A percentile compares a stretch with the other conserved stretches of the same genome.
Evolutionary conservation across 1,140 invertebrate species (phyloP).

Genomic region (Goniozus legneri): DNA sequence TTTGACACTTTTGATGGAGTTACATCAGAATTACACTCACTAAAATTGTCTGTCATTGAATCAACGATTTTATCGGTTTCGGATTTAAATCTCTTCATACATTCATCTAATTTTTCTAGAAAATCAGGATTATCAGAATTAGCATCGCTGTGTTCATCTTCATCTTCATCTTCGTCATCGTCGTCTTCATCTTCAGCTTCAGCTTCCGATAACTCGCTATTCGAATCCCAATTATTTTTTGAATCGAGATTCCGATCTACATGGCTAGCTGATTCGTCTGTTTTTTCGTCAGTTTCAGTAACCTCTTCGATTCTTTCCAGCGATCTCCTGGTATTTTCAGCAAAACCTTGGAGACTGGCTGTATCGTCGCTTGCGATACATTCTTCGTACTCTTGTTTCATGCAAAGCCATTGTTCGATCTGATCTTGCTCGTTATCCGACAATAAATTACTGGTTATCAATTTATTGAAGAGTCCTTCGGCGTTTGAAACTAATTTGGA

Average conservation of each 20-base stretch:
- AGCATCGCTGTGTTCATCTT: slow-evolving; percentile 64
- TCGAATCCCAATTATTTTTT: slow-evolving; percentile 35
- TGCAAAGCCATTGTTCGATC: slow-evolving; percentile 79
- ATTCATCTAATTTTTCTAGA: slow-evolving; percentile 66
- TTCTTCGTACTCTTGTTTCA: slow-evolving; percentile 82
- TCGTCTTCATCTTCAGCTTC: slow-evolving; percentile 47
- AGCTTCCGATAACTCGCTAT: slow-evolving; percentile 53
- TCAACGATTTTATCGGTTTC: slow-evolving; percentile 67
- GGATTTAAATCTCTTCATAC: slow-evolving; percentile 67
- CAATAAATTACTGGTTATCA: slow-evolving; percentile 59
- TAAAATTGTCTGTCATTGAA: slow-evolving; percentile 37
- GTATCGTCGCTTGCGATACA: slow-evolving; percentile 66
- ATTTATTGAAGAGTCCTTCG: slow-evolving; percentile 75
- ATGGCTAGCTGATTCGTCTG: slow-evolving; percentile 42
- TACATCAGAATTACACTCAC: slow-evolving; percentile 26
- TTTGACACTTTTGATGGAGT: slow-evolving; percentile 23
- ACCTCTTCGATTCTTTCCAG: slow-evolving; percentile 65
- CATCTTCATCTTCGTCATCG: slow-evolving; percentile 55
- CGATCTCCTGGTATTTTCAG: slow-evolving; percentile 57
- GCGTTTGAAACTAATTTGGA: slow-evolving; percentile 78
- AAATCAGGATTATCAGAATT: slow-evolving; percentile 65
- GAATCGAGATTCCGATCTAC: slow-evolving; percentile 32
- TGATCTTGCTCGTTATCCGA: slow-evolving; percentile 68
- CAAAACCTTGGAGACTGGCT: slow-evolving; percentile 41
- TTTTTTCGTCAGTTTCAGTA: slow-evolving; percentile 54